Base-by-base conservation (phyloP, 1,140 invertebrate species). In the Trypoxylus dichotomus region DNA sequence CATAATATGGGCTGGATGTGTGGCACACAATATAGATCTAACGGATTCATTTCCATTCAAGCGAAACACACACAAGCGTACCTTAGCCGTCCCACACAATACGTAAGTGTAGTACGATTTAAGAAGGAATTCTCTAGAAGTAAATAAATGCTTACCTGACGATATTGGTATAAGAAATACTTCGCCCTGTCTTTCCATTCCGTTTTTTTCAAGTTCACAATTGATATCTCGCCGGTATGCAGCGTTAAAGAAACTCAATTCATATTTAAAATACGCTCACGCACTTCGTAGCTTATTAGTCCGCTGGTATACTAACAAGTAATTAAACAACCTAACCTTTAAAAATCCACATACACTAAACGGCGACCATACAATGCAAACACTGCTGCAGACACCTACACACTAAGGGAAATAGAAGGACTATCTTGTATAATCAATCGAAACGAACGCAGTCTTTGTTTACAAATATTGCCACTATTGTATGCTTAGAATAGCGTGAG, bases 161-260 rank as follows among this genome's bases (percentile, higher is more conserved):
- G 83, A 84, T 24, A 84, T 27, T 29, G 79, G 81, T 43, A 84
- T 80, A 27, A 84, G 76, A 25, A 79, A 75, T 75, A 83, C 80
- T 76, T 83, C 82, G 19, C 60, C 72, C 47, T 79, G 79, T 75
- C 81, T 83, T 19, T 68, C 60, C 60, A 68, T 68, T 68, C 60
- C 60, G 19, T 10, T 68, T 27, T 11, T 24, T 68, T 68, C 24
- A 24, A 27, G 13, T 68, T 68, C 15, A 2, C 47, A 54, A 21
- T 37, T 37, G 32, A 68, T 68, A 68, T 68, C 3, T 27, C 21
- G 60, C 60, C 60, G 60, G 24, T 68, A 68, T 24, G 24, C 60
- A 29, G 60, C 24, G 27, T n/a, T n/a, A 10, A 24, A 68, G 11
- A 25, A 29, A 21, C 15, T 68, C 27, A 68, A 68, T 68, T 24